Evolutionary conservation across 2,888 invertebrate genomes (phyloP), one percentile per base, ranked within the genome.

Genomic region (Caenorhabditis sp.): DNA sequence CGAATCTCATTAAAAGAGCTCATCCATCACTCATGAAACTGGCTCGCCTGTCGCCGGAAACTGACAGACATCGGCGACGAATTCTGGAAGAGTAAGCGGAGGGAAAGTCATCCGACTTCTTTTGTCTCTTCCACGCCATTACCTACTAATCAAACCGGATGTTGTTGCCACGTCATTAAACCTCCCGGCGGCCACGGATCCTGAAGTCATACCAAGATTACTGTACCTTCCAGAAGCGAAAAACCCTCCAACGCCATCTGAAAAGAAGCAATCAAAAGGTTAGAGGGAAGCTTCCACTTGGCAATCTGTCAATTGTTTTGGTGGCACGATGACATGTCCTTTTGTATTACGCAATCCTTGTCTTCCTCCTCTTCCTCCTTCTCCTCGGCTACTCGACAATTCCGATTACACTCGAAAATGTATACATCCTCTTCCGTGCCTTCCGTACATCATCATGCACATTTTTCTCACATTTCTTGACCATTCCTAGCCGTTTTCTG

Each of bases 221-320:
- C n/a, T n/a, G n/a, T n/a, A 30, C 30, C 9, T 30, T 30, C 30
- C 30, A 30, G 30, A 9, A 7, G 5, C 30, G 30, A 9, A 30
- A 30, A 30, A 5, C 30, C 30, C 30, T 30, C 35, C 35, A 2
- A 9, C 35, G 9, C n/a, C 13, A 11, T 52, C 61, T 13, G 30
- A 45, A 55, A 55, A 24, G 45, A 55, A 45, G 46, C 43, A 41
- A 53, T 52, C 26, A 32, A 11, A 45, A 11, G 45, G 24, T 24
- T 2, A 11, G 7, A 27, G n/a, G 15, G 9, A 15, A 15, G 27
- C 15, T 4, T 48, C 27, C 30, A 53, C 46, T 58, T 58, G 50
- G 48, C 66, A 68, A 68, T 68, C 68, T 68, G 68, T 52, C 68
- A 68, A 59, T 68, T 68, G 68, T 68, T 68, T 68, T 68, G 66